Base-by-base conservation (phyloP, 2,888 invertebrate genomes). In the Idaea dimidiata region DNA sequence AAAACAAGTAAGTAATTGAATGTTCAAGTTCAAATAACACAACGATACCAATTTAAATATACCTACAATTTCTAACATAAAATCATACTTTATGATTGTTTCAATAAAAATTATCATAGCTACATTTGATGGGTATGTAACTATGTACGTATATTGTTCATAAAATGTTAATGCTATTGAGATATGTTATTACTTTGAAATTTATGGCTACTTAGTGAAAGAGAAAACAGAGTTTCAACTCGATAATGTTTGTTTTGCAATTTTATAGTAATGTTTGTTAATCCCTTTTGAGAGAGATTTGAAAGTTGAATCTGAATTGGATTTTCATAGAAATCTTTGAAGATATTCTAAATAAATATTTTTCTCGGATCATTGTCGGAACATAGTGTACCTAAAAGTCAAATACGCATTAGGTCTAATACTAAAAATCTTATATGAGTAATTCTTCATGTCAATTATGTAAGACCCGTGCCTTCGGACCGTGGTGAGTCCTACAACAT, bases 41-140 rank as follows among this genome's bases (percentile, higher is more conserved):
- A 43, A 43, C 43, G 14, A 43, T 43, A 43, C 7, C 43, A 43
- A 43, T 43, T 43, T 43, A 43, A 43, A 43, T 43, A 10, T 43
- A n/a, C n/a, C n/a, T n/a, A 43, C 43, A 43, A 43, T 43, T 43
- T 43, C 43, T 43, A 43, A 43, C 43, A 43, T 43, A 43, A 43
- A 43, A 43, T 14, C 14, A 43, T 8, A 43, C 43, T 7, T 43
- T 43, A 43, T 14, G 43, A 43, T 43, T 10, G 43, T 43, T 43
- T 43, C 14, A 8, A 43, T 43, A 14, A 14, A 43, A 43, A 43
- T 43, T 43, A 43, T 43, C 43, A 43, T 43, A 43, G 14, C 43
- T 14, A 43, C 43, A 43, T 10, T 43, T 2, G 6, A 43, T 43
- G 43, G 10, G 43, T 43, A 43, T 14, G 43, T n/a, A n/a, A n/a